Percentiles rank a stretch among this genome's conserved stretches.
These are phyloP conservation scores for Centruroides sculpturatus DNA, from an alignment of 1,140 invertebrate species.

Conservation along the genomic window DNA sequence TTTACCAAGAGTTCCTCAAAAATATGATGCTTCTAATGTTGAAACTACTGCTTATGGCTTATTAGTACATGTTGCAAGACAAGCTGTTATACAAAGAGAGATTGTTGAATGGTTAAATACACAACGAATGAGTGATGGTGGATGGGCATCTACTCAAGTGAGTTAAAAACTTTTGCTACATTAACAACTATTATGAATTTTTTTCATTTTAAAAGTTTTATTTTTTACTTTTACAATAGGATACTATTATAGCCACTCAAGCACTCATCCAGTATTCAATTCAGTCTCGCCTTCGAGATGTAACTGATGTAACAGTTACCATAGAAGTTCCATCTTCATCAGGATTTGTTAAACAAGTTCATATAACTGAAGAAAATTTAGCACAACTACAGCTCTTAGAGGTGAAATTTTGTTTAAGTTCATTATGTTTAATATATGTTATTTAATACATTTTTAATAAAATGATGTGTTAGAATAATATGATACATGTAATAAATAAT, in stretches of 20 bases:
- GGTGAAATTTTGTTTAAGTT: slow-evolving; percentile 30
- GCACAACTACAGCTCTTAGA: slow-evolving; percentile 57
- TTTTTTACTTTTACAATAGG: slow-evolving; percentile 34
- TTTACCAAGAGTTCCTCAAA: slow-evolving; percentile 67
- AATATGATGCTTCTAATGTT: slow-evolving; percentile 79
- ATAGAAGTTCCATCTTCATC: slow-evolving; percentile 72
- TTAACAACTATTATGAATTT: slow-evolving; percentile 5
- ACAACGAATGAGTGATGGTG: slow-evolving; percentile 77
- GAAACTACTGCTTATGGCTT: slow-evolving; percentile 84
- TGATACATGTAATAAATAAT: no score
- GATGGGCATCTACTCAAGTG: slow-evolving; percentile 84
- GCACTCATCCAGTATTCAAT: slow-evolving; percentile 81
- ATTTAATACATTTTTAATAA: no score
- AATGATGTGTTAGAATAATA: no score
- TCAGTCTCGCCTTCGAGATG: slow-evolving; percentile 64
- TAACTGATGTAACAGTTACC: slow-evolving; percentile 62
- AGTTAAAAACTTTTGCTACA: neutral
- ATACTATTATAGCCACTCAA: slow-evolving; percentile 74
- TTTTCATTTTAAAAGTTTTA: slow-evolving; percentile 4
- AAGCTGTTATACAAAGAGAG: slow-evolving; percentile 59
- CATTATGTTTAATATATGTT: neutral
- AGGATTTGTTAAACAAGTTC: slow-evolving; percentile 44
- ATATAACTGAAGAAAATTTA: slow-evolving; percentile 57
- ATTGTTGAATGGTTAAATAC: slow-evolving; percentile 89
- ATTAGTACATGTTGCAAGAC: slow-evolving; percentile 68